phyloP scores from a whole-genome alignment of 2,797 vertebrate species.

The Agapornis canus region DNA sequence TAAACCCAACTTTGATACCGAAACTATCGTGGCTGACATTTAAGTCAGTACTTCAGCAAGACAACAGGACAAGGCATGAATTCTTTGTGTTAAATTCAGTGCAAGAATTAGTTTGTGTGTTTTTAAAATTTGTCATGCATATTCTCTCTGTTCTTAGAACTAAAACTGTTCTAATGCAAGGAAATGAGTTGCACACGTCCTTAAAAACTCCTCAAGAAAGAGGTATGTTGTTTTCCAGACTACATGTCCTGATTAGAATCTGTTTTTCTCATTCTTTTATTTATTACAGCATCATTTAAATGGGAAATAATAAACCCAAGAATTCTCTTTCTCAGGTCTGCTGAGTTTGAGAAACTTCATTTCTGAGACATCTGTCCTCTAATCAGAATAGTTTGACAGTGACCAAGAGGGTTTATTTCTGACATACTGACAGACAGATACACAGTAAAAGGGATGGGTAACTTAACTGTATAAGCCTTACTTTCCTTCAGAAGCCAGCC shows the following conservation, averaged over 20 bases:
- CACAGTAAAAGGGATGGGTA: not conserved
- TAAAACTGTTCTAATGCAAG: not conserved
- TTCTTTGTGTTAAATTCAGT: not conserved
- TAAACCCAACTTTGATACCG: not conserved
- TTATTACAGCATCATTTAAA: not conserved
- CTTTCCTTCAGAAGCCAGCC: not conserved
- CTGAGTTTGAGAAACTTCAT: not conserved
- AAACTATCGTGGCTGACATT: not conserved
- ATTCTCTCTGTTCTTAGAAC: not conserved
- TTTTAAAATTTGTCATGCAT: not conserved
- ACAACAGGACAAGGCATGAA: not conserved
- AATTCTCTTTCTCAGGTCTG: not conserved
- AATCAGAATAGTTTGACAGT: not conserved
- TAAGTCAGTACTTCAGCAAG: not conserved
- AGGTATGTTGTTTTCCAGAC: not conserved
- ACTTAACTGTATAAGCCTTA: not conserved
- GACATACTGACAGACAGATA: not conserved
- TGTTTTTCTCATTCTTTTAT: not conserved
- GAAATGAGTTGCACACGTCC: rapidly evolving
- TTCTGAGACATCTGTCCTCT: not conserved
- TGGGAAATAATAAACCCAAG: not conserved
- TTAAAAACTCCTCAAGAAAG: not conserved
- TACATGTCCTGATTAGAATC: rapidly evolving
- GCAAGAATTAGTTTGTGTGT: not conserved
- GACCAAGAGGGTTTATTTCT: not conserved